Base-by-base conservation (phyloP, 2,888 invertebrate species). In the Ptychoptera albimana region DNA sequence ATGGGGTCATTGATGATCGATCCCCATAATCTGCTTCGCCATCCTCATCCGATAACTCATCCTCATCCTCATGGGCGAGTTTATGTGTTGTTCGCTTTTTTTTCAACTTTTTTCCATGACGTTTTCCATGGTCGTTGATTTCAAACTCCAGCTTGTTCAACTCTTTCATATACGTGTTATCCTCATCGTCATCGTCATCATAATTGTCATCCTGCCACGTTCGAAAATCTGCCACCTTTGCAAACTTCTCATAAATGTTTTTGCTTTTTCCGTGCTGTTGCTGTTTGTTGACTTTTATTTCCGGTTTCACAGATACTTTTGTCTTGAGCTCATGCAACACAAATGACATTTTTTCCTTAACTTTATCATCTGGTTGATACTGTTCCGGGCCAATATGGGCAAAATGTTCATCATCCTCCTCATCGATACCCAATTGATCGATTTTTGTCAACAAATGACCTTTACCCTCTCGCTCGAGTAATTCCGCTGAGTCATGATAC, bases 331-430 rank as follows among this genome's bases (percentile, higher is more conserved):
- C 88, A 44, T 77, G 67, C 2, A 88, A 60, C 1, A 89, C 88
- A 52, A 77, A 77, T 0, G 79, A 78, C 86, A 88, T 88, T 58
- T 75, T 75, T 55, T 82, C 79, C 61, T 82, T 85, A 1, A 84
- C 74, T 49, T 74, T 71, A 54, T 82, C 79, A 53, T 75, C 73
- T 0, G 79, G 79, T 48, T 75, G 71, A 48, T 74, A 77, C 32
- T 66, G 58, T 39, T 70, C 60, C 50, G 63, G 68, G 44, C 71
- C 70, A 29, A 35, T 42, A 32, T 42, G 43, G 15, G 41, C 29
- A 23, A 37, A 29, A 9, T 45, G 43, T 3, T 52, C 51, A 14
- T 50, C 43, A 8, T 74, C 75, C 58, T 77, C 76, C 6, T 72
- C 67, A 11, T 73, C 70, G 48, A 74, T 66, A 30, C 76, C 77